Evolutionary conservation across 2,888 invertebrate species (phyloP), one percentile per base, ranked within the genome.

Genomic region (Agrotis exclamationis): DNA sequence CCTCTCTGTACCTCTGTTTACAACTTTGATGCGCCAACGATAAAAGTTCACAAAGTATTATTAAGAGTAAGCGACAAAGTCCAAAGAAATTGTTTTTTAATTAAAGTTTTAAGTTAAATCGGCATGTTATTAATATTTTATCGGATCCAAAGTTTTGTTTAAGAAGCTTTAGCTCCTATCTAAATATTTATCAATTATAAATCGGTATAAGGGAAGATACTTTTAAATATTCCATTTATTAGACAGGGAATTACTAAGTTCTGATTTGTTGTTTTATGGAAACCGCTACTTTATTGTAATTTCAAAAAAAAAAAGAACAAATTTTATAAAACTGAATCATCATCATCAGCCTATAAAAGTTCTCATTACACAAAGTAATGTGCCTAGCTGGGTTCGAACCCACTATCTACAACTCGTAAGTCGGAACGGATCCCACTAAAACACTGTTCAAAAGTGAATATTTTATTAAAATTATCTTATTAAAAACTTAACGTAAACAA

Each of bases 121-220:
- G 58, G 69, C 39, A 58, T 76, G n/a, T 22, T 69, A 53, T 77
- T 70, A 50, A 77, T 77, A 71, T 70, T 75, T 63, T 54, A 75
- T 75, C 45, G 14, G 53, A 58, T 77, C 9, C n/a, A 39, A 63
- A 78, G 9, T 54, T 75, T n/a, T 67, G n/a, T 47, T 74, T 74
- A 11, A 18, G 6, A 39, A 11, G 44, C 53, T 70, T 53, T 24
- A 3, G 50, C 5, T n/a, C n/a, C 1, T 9, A 3, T 28, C 16
- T 76, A 48, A 76, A 76, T 76, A 76, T 74, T 74, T 70, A 63
- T 69, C 76, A n/a, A 45, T 75, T 68, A 50, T 14, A 24, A 53
- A 54, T 63, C 13, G n/a, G 5, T 44, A 20, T 7, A 50, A 16
- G 14, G 11, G 56, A 16, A 48, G 13, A 60, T 76, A 69, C 44